Evolutionary conservation across 2,797 vertebrate genomes (phyloP).

Genomic region (Hephaestus fuliginosus): DNA sequence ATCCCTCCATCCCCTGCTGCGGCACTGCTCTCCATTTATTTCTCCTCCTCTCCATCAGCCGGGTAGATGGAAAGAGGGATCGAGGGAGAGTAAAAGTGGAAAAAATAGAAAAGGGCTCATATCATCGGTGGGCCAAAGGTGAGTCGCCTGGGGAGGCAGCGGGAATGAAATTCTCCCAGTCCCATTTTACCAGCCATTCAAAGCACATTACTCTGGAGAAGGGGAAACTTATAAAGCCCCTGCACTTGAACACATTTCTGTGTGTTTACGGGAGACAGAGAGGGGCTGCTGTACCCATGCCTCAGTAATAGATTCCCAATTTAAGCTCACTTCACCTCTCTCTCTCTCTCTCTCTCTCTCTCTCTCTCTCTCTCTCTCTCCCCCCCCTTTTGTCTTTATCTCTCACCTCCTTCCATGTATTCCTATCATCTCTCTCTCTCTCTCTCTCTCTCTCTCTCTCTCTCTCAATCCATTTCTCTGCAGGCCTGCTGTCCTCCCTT

Average conservation of each 20-base stretch:
- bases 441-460: conserved; percentile 45
- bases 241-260: conserved; percentile 92
- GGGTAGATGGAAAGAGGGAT: conserved; percentile 82
- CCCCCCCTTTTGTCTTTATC: conserved; percentile 56
- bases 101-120: conserved; percentile 92
- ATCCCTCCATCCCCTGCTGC: conserved; percentile 80
- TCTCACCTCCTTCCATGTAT: conserved; percentile 55
- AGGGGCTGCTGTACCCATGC: conserved; percentile 80
- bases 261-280: conserved; percentile 89
- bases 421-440: conserved; percentile 51
- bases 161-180: conserved; percentile 97
- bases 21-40: conserved; percentile 83
- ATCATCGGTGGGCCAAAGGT: conserved; percentile 96
- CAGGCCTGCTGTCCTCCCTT: conserved; percentile 50
- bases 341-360: conserved; percentile 49
- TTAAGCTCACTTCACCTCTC: conserved; percentile 78
- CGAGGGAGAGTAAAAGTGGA: conserved; percentile 83
- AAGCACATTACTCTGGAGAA: conserved; percentile 93
- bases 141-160: conserved; percentile 95
- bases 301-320: conserved; percentile 91
- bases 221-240: conserved; percentile 91
- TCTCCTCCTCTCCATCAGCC: conserved; percentile 84
- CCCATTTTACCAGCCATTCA: conserved; percentile 93
- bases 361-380: conserved; percentile 52
- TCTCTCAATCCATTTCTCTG: conserved; percentile 63